Evolutionary conservation across 1,140 invertebrate genomes (phyloP), one percentile per base, ranked within the genome.

Genomic region (Nomia melanderi): DNA sequence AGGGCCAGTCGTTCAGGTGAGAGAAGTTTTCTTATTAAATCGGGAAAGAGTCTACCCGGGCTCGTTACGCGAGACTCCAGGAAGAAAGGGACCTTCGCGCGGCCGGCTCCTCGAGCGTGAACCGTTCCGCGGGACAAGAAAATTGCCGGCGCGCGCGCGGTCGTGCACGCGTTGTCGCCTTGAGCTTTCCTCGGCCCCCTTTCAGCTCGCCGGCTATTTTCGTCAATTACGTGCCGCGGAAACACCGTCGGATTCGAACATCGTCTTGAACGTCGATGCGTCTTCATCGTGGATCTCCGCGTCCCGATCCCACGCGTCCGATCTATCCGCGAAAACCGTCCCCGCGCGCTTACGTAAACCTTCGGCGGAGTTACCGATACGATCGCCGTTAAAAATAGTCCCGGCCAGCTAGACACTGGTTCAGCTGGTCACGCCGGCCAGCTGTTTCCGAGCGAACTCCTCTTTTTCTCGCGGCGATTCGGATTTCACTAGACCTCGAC

Each of bases 1-100:
- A 92, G 31, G 87, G 84, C 41, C 90, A 91, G 57, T 87, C 89
- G 23, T 85, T 85, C 63, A 91, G 90, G 90, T 91, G 77, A 89
- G 77, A 63, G 56, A 54, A n/a, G n/a, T n/a, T 1, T 67, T 77
- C 33, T n/a, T 41, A 57, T 65, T 29, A 73, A n/a, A 69, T 44
- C 17, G 33, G 25, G 29, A 29, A 63, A 63, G n/a, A n/a, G 27
- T 6, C 33, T 11, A 12, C 2, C 41, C 17, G 20, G 29, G 33
- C 20, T 0, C n/a, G 29, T 27, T 20, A 31, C 3, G 31, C 12
- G 3, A 2, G 12, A 8, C 25, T 60, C 6, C 8, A 25, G 14
- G 25, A 47, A 44, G 9, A 27, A 39, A 17, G 29, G 1, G 27
- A n/a, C 41, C 44, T 64, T 39, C 54, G 0, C 12, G 36, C 11